These are phyloP conservation scores for Nasonia giraulti DNA, from an alignment of 1,140 invertebrate species.

Conservation along the genomic window DNA sequence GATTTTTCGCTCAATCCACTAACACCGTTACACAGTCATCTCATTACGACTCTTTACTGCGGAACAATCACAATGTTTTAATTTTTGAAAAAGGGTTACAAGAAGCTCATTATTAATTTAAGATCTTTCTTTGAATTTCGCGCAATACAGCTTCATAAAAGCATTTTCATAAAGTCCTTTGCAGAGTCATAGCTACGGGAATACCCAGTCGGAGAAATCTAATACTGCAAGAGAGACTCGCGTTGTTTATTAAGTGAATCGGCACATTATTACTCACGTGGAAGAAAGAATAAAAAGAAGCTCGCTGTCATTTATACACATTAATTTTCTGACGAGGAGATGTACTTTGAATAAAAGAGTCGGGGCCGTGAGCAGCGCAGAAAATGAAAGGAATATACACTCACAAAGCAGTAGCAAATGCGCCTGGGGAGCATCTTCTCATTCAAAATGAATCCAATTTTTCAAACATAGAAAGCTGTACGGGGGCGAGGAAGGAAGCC, in stretches of 20 bases:
- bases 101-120: no score
- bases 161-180: neutral
- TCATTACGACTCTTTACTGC: no score
- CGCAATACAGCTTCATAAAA: neutral
- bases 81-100: no score
- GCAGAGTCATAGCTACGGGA: neutral
- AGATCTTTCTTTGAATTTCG: no score
- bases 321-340: neutral
- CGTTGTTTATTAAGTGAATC: neutral
- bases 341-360: conserved; percentile 4
- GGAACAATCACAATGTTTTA: no score
- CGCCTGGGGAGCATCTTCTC: neutral
- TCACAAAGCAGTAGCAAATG: neutral
- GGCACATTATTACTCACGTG: neutral
- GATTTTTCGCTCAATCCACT: no score
- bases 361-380: neutral
- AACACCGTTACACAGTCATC: no score
- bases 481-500: no score
- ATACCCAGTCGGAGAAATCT: neutral
- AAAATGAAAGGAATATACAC: neutral
- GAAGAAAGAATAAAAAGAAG: neutral
- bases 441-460: conserved; percentile 5
- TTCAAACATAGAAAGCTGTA: conserved; percentile 1
- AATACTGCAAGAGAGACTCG: neutral
- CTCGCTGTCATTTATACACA: neutral